Base-by-base conservation (phyloP, 2,113 vertebrate species). In the Hydrochoerus hydrochaeris region DNA sequence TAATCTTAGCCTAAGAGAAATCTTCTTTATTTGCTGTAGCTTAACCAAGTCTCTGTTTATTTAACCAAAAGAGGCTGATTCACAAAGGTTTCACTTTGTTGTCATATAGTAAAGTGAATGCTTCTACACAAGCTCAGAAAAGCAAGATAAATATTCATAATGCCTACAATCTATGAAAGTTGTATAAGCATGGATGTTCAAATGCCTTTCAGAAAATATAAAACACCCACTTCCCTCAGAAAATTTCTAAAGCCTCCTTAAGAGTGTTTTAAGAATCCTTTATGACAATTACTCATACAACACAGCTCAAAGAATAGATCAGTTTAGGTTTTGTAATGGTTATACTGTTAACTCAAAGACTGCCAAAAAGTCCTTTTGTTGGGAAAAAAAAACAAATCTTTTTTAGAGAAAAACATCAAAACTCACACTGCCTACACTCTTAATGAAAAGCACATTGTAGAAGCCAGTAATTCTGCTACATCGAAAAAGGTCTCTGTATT, bases 391-490 rank as follows among this genome's bases (percentile, higher is more conserved):
- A 75, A 20, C 38, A 84, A 77, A 41, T 57, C 52, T 80, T 62
- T 90, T 85, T 75, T 75, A n/a, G 88, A 90, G 22, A 81, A 94
- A 85, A 95, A 35, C 28, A 67, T 89, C 73, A 28, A 87, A 91
- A 81, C 38, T 46, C 35, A 91, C 67, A 67, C 24, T 73, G 3
- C 52, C 35, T 95, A 32, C 28, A 58, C 44, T 77, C 44, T 88
- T 38, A 62, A 35, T 52, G 22, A 26, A 83, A 97, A 19, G 24
- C 24, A 90, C 0, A 38, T 0, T 57, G 8, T 28, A 38, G 6
- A 77, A 77, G 14, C 30, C 16, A 90, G 22, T 22, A 85, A 41
- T 78, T 85, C n/a, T 28, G 44, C 13, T 30, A 41, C 13, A 1
- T 17, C 44, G 60, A 30, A 46, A 73, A 60, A 86, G 13, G 1